A percentile compares a stretch with the other conserved stretches of the same genome.
Evolutionary conservation across 2,888 invertebrate species (phyloP).

Genomic region (Latrodectus hesperus): DNA sequence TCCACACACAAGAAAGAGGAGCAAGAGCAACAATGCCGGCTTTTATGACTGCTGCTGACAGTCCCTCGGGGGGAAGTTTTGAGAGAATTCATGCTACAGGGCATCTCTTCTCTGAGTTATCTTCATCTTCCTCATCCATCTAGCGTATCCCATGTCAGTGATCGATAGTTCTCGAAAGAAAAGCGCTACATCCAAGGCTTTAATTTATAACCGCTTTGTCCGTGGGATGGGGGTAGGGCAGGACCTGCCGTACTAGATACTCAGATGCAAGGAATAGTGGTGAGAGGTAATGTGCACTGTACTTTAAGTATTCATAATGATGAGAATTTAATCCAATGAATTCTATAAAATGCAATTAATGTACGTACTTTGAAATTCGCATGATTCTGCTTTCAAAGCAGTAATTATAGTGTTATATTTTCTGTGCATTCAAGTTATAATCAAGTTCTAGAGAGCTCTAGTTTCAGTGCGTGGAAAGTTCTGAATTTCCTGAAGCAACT

Average conservation of each 20-base stretch:
- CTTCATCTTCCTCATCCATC: slow-evolving; percentile 38
- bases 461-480: too few species aligned
- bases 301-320: not conserved
- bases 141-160: slow-evolving; percentile 31
- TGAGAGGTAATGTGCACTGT: not conserved
- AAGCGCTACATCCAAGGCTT: slow-evolving; percentile 17
- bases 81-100: slow-evolving; percentile 2
- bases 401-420: too few species aligned
- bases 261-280: slow-evolving; percentile 11
- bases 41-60: slow-evolving; percentile 39
- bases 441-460: too few species aligned
- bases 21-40: slow-evolving; percentile 35
- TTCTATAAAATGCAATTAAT: too few species aligned
- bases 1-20: not conserved
- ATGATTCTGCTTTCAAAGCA: too few species aligned
- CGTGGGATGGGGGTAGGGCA: not conserved
- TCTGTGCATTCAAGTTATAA: too few species aligned
- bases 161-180: slow-evolving; percentile 44
- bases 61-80: not conserved
- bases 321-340: too few species aligned
- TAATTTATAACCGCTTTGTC: slow-evolving; percentile 42
- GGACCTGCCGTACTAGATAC: too few species aligned
- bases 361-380: too few species aligned
- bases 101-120: slow-evolving; percentile 3
- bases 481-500: too few species aligned